These are phyloP conservation scores for Colistium nudipinnis DNA, from an alignment of 2,113 vertebrate species.

Conservation along the genomic window DNA sequence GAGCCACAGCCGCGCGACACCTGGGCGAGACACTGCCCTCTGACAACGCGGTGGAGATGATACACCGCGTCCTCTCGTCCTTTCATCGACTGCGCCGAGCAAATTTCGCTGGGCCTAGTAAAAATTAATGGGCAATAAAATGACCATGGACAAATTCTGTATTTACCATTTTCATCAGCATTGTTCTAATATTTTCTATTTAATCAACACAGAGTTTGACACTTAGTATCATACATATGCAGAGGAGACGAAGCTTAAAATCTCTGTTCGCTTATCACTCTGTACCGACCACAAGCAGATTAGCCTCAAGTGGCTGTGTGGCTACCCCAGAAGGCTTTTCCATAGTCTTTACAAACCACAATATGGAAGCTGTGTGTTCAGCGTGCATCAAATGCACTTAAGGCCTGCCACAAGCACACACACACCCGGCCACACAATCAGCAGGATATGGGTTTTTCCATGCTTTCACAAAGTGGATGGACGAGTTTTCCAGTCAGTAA, in stretches of 20 bases:
- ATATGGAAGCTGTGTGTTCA: constrained; percentile 83
- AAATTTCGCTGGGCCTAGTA: neutral
- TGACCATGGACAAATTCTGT: neutral
- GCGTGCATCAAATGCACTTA: constrained; percentile 79
- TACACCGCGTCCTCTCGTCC: constrained; percentile 38
- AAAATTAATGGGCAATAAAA: constrained; percentile 14
- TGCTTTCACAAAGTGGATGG: constrained; percentile 84
- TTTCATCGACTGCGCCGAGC: neutral
- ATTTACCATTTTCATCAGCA: neutral
- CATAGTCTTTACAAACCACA: constrained; percentile 80
- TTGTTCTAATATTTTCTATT: constrained; percentile 10
- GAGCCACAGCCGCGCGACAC: constrained; percentile 64
- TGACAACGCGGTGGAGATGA: constrained; percentile 55
- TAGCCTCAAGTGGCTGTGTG: constrained; percentile 69
- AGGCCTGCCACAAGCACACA: constrained; percentile 80
- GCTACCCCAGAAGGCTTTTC: constrained; percentile 77
- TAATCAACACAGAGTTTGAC: constrained; percentile 24
- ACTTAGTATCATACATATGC: constrained; percentile 34
- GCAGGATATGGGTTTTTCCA: constrained; percentile 91
- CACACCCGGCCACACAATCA: constrained; percentile 76
- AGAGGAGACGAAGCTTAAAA: constrained; percentile 45
- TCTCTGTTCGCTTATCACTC: constrained; percentile 65
- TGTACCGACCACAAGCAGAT: constrained; percentile 69
- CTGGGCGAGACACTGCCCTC: constrained; percentile 65
- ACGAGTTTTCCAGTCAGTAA: constrained; percentile 88